Evolutionary conservation across 2,888 invertebrate genomes (phyloP), one percentile per base, ranked within the genome.

Genomic region (Lathronympha strigana): DNA sequence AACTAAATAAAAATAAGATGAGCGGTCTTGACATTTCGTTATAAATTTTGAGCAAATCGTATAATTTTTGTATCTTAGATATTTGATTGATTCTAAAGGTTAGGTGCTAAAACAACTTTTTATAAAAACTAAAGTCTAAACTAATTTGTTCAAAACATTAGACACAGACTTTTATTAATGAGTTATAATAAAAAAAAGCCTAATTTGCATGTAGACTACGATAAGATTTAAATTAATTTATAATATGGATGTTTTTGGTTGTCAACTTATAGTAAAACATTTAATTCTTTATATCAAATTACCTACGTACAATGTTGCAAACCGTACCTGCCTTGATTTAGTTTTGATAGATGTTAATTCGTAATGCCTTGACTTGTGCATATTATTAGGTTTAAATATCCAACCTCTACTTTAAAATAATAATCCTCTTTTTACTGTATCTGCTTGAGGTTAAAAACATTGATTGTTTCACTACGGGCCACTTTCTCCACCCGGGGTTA

Each of bases 321-420:
- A 63, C 77, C 62, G 71, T 79, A 73, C 77, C 67, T 68, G 71
- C 69, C 80, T 81, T 88, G 88, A 89, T 89, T 88, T 88, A 81
- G 76, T 87, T 89, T 87, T 88, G 88, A 89, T 88, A 79, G 86
- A 71, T 71, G 78, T 79, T 85, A 83, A 87, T 89, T 89, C 84
- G 85, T 73, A 77, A 82, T 79, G 85, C 83, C 78, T 80, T 79
- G 67, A 58, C 61, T 76, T 75, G 76, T 75, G 73, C 76, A 70
- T 69, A 70, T 75, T 76, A 74, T 72, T n/a, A 67, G 11, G 6
- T 45, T 47, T 21, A 23, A n/a, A 45, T 31, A 28, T 11, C 25
- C 3, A 0, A 0, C 5, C 1, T 38, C 15, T 38, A n/a, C 15
- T 38, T 1, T 38, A 15, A 15, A 38, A 38, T 33, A 33, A n/a